Evolutionary conservation across 2,113 vertebrate species (phyloP).

Genomic region (Sorex fumeus): DNA sequence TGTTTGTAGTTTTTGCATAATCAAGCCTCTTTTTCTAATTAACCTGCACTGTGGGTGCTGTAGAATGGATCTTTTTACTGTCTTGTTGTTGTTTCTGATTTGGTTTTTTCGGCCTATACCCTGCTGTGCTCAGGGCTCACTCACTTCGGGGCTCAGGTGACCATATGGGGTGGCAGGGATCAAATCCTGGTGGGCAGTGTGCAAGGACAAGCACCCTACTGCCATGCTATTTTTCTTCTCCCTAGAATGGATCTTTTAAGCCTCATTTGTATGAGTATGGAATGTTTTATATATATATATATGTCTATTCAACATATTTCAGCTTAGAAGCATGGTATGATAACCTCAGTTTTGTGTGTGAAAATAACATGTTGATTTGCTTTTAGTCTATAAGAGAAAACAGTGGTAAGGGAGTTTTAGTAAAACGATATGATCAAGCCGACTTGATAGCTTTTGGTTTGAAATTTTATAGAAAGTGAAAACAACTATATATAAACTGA

Average conservation of each 20-base stretch:
- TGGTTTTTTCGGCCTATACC: too few species aligned
- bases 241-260: too few species aligned
- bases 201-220: too few species aligned
- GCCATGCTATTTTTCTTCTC: too few species aligned
- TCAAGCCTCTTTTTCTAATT: neutral
- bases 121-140: too few species aligned
- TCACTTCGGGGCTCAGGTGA: too few species aligned
- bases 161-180: too few species aligned
- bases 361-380: slow-evolving; percentile 41
- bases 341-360: slow-evolving; percentile 34
- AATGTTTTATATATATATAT: neutral
- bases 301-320: neutral
- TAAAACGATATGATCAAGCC: neutral
- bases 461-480: slow-evolving; percentile 49
- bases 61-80: slow-evolving; percentile 49
- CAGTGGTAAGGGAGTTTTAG: slow-evolving; percentile 12
- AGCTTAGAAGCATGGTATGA: neutral
- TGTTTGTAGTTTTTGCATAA: neutral
- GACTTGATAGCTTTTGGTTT: slow-evolving; percentile 9
- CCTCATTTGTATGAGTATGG: neutral
- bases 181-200: too few species aligned
- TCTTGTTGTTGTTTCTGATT: too few species aligned
- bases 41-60: neutral
- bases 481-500: slow-evolving; percentile 10
- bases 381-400: slow-evolving; percentile 52